These are phyloP conservation scores for Pentalonia nigronervosa DNA, from an alignment of 1,140 invertebrate genomes.

Conservation along the genomic window DNA sequence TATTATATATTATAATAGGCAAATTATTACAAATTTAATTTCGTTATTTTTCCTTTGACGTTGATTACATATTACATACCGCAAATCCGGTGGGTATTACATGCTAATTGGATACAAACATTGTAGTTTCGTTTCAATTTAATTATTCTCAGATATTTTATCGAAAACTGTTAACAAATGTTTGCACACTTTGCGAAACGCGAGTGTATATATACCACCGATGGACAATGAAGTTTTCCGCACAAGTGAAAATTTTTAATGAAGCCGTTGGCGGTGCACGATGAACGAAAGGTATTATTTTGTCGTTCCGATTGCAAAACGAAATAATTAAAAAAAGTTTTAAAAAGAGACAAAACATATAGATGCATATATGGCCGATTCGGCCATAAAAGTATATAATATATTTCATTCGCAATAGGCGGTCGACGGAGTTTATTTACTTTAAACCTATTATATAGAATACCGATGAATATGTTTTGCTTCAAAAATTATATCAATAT, in stretches of 20 bases:
- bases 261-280: background rate
- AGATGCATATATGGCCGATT: background rate
- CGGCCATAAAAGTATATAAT: background rate
- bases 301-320: background rate
- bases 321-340: slow-evolving; percentile 14
- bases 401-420: background rate
- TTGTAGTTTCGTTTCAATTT: background rate
- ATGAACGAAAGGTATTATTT: background rate
- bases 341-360: background rate
- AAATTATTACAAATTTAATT: background rate
- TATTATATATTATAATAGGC: background rate
- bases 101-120: background rate
- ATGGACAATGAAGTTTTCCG: background rate
- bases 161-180: background rate
- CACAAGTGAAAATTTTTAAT: background rate
- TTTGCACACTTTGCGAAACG: background rate
- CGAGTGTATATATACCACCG: background rate
- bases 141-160: background rate
- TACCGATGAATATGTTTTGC: background rate
- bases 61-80: background rate
- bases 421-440: background rate
- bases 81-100: background rate
- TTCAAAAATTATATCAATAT: background rate
- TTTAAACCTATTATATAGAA: background rate
- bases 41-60: background rate